These are phyloP conservation scores for Disparrhopalites patrizii DNA, from an alignment of 2,888 invertebrate genomes.

Conservation along the genomic window DNA sequence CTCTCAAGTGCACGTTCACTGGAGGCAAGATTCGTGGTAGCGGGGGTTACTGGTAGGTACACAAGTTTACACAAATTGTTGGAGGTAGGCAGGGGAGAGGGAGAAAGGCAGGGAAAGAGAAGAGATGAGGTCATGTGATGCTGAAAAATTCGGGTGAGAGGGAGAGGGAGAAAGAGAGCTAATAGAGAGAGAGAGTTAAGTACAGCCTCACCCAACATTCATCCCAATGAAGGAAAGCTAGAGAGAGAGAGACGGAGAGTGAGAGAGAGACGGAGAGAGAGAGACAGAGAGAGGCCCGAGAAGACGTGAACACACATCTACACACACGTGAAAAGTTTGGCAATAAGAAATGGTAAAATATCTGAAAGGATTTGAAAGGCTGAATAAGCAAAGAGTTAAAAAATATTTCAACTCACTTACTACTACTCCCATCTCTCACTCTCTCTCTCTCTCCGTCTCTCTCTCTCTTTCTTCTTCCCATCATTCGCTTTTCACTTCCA, in stretches of 20 bases:
- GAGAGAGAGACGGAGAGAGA: not conserved
- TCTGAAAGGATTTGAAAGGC: constrained; percentile 16
- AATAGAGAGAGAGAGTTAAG: not conserved
- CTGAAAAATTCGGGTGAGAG: not conserved
- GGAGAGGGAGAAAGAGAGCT: not conserved
- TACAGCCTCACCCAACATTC: not conserved
- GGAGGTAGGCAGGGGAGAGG: too few species aligned
- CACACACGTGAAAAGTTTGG: constrained; percentile 11
- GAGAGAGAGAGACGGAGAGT: not conserved
- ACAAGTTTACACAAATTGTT: too few species aligned
- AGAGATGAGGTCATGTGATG: too few species aligned
- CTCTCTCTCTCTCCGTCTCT: not conserved
- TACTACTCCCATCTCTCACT: not conserved
- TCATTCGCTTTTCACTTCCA: not conserved
- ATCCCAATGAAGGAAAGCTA: not conserved
- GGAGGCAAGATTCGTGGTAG: too few species aligned
- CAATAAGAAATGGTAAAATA: constrained; percentile 13
- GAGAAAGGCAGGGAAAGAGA: too few species aligned
- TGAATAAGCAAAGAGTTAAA: constrained; percentile 22
- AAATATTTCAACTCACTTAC: constrained; percentile 9
- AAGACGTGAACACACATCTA: not conserved
- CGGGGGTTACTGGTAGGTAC: too few species aligned
- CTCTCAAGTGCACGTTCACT: too few species aligned
- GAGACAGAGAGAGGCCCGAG: not conserved
- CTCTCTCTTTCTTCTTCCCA: constrained; percentile 2